Evolutionary conservation across 1,140 invertebrate species (phyloP).

Genomic region (Palaemon carinicauda): DNA sequence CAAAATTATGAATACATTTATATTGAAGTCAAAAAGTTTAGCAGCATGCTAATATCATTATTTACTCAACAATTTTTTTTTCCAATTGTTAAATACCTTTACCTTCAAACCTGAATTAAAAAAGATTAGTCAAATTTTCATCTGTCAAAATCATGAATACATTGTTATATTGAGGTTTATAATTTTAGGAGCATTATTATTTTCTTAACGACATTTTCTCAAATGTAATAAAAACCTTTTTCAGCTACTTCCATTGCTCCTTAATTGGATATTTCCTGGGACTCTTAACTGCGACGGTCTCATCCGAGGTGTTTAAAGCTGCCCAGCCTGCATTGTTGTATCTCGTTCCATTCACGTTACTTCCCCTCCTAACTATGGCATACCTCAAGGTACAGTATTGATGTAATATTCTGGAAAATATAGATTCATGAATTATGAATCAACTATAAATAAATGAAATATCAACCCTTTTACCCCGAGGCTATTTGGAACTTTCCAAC

Average conservation of each 20-base stretch:
- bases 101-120: too few species aligned
- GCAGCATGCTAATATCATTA: too few species aligned
- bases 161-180: too few species aligned
- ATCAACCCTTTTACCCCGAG: too few species aligned
- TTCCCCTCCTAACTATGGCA: slow-evolving; percentile 95
- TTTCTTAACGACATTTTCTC: neutral
- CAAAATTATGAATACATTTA: too few species aligned
- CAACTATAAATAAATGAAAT: neutral
- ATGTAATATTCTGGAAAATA: neutral
- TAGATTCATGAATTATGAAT: neutral
- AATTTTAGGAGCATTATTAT: neutral
- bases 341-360: slow-evolving; percentile 94
- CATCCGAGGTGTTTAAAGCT: slow-evolving; percentile 96
- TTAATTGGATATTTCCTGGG: slow-evolving; percentile 97
- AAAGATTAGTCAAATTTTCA: too few species aligned
- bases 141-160: too few species aligned
- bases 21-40: too few species aligned
- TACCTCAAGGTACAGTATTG: slow-evolving; percentile 84
- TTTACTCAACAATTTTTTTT: too few species aligned
- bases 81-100: too few species aligned
- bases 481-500: too few species aligned
- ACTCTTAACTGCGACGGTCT: slow-evolving; percentile 93
- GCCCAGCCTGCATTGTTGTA: slow-evolving; percentile 96
- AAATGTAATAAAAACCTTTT: slow-evolving; percentile 28
- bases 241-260: slow-evolving; percentile 94